A percentile compares a stretch with the other conserved stretches of the same genome.
These are phyloP conservation scores for Synergus itoensis DNA, from an alignment of 2,888 invertebrate genomes.

Conservation along the genomic window DNA sequence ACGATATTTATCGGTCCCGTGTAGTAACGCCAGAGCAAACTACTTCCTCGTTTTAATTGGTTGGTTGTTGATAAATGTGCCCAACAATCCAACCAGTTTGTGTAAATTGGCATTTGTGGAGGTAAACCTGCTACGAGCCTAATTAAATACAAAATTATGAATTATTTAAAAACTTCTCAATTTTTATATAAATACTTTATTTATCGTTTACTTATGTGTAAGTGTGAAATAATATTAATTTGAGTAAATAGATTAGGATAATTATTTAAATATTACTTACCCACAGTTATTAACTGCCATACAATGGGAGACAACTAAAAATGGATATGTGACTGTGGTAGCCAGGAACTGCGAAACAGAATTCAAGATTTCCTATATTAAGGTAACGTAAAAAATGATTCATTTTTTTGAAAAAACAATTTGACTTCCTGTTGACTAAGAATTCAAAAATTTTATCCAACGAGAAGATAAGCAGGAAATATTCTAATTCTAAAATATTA, in stretches of 20 bases:
- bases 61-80: slow-evolving; percentile 86
- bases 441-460: background rate
- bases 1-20: slow-evolving; percentile 77
- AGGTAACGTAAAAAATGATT: slow-evolving; percentile 28
- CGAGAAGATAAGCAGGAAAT: too few relatives aligned
- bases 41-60: slow-evolving; percentile 92
- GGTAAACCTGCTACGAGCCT: slow-evolving; percentile 90
- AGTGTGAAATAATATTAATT: background rate
- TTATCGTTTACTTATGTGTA: background rate
- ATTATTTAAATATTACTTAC: slow-evolving; percentile 72
- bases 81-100: slow-evolving; percentile 91
- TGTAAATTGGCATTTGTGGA: slow-evolving; percentile 91
- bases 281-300: slow-evolving; percentile 92
- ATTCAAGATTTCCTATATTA: background rate
- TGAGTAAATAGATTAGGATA: background rate
- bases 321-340: slow-evolving; percentile 93
- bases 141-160: slow-evolving; percentile 52
- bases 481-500: too few relatives aligned
- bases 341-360: slow-evolving; percentile 84
- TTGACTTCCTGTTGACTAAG: background rate
- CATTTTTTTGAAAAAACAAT: slow-evolving; percentile 1
- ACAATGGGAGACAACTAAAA: slow-evolving; percentile 93
- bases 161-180: slow-evolving; percentile 24
- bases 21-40: slow-evolving; percentile 88
- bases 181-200: slow-evolving; percentile 1